phyloP scores from a whole-genome alignment of 2,113 vertebrate species.

The Trochalopteron elliotii region DNA sequence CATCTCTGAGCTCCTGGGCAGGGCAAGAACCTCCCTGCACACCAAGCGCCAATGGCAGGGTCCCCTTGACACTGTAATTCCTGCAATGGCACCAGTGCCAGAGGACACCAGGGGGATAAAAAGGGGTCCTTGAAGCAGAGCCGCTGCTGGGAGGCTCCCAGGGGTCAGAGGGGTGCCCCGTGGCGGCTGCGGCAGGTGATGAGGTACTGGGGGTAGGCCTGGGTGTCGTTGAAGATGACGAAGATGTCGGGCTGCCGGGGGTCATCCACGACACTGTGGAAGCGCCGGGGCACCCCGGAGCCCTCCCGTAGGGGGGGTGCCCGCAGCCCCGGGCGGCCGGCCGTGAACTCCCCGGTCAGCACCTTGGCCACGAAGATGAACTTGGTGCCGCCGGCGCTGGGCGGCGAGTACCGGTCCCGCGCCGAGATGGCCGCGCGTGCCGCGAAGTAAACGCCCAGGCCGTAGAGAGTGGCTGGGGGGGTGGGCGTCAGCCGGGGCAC shows the following conservation, averaged over 20 bases:
- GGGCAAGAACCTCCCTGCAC: background rate
- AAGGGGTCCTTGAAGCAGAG: no score
- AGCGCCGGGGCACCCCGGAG: slow-evolving; percentile 58
- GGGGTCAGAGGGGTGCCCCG: background rate
- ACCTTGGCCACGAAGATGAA: slow-evolving; percentile 82
- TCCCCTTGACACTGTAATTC: background rate
- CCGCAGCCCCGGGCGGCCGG: slow-evolving; percentile 73
- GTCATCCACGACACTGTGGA: slow-evolving; percentile 84
- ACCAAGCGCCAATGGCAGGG: background rate
- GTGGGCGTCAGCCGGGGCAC: rapidly evolving
- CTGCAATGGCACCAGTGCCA: rapidly evolving
- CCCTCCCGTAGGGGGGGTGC: slow-evolving; percentile 74
- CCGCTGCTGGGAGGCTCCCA: rapidly evolving
- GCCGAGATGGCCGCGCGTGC: slow-evolving; percentile 73
- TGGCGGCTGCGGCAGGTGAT: slow-evolving; percentile 77
- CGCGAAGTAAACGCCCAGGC: slow-evolving; percentile 89
- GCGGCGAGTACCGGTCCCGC: slow-evolving; percentile 82
- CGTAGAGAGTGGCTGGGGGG: slow-evolving; percentile 77
- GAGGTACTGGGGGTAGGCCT: slow-evolving; percentile 87
- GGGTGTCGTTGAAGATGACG: slow-evolving; percentile 91
- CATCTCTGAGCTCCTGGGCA: background rate
- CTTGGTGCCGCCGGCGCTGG: slow-evolving; percentile 77
- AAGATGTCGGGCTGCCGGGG: slow-evolving; percentile 76
- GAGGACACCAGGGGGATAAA: background rate
- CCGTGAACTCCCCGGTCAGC: slow-evolving; percentile 79